These are phyloP conservation scores for Chloroceryle amazona DNA, from an alignment of 2,797 vertebrate genomes.

Conservation along the genomic window DNA sequence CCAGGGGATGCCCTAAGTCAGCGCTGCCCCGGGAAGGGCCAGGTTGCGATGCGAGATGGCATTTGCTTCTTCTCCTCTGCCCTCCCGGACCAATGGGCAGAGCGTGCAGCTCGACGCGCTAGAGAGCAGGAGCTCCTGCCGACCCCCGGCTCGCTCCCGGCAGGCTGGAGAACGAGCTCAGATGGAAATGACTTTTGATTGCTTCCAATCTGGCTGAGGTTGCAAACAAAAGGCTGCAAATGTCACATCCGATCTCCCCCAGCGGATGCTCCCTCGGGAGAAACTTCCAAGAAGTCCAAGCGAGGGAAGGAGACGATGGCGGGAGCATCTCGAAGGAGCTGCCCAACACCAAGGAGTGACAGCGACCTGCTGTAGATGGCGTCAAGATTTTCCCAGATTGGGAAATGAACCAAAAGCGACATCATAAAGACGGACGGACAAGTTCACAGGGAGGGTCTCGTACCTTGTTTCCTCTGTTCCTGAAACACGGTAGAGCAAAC, in stretches of 20 bases:
- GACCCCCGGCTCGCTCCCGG: not conserved
- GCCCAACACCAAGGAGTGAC: rapidly evolving
- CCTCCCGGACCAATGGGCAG: not conserved
- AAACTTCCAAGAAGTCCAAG: rapidly evolving
- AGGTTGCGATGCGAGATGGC: rapidly evolving
- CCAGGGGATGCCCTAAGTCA: not conserved
- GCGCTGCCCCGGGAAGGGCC: not conserved
- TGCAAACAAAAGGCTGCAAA: not conserved
- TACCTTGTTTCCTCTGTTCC: not conserved
- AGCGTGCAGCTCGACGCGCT: rapidly evolving
- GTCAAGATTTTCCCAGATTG: not conserved
- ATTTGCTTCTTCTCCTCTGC: not conserved
- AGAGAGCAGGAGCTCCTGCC: not conserved
- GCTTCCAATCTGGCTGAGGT: not conserved
- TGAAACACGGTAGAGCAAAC: not conserved
- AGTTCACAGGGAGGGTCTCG: not conserved
- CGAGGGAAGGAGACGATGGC: not conserved
- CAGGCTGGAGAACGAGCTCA: not conserved
- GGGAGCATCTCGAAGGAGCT: not conserved
- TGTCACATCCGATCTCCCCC: not conserved
- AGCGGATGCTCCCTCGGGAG: rapidly evolving
- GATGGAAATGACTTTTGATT: not conserved
- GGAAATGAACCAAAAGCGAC: rapidly evolving
- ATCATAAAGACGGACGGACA: rapidly evolving
- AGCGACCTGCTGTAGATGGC: not conserved